Base-by-base conservation (phyloP, 2,797 vertebrate genomes). In the Mormyrus hasselquistii region DNA sequence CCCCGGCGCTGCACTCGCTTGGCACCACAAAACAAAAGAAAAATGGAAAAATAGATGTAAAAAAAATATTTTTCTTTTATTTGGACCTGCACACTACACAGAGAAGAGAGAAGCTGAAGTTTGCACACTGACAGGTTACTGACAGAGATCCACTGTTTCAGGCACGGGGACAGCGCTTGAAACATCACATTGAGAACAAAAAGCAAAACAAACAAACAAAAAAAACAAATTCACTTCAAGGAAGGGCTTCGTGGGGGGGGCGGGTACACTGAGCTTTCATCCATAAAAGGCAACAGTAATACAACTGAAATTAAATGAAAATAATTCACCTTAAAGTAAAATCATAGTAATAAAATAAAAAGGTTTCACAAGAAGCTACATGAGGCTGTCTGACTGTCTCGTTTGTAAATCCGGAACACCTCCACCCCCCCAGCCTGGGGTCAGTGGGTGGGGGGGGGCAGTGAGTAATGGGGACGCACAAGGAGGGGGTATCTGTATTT, bases 101-200 rank as follows among this genome's bases (percentile, higher is more conserved):
- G 94, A 95, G 94, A 97, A 96, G 97, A 95, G 94, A 95, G 94
- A 97, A 96, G 97, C 97, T 94, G 96, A 95, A 97, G 96, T 96
- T 97, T 98, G 97, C 98, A 99, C 97, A 99, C 96, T 97, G 97
- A 97, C 97, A 95, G 95, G 96, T 95, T 97, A 98, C 98, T 96
- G 99, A 99, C 98, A 99, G 97, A 95, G 8, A 29, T 29, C 25
- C 25, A 34, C 62, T 2, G 7, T 9, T 50, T n/a, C 99, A 99
- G 99, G 97, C 98, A 99, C 97, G 93, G 97, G 97, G 97, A 96
- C 97, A 97, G 96, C 96, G 94, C 96, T 97, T 97, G 96, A 97
- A 98, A 99, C 97, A 97, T 94, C 92, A 95, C 97, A 97, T 97
- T 90, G 96, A 97, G 96, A 97, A 97, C 96, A 97, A 95, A 94